Evolutionary conservation across 2,113 vertebrate genomes (phyloP).

Genomic region (Cisticola juncidis): DNA sequence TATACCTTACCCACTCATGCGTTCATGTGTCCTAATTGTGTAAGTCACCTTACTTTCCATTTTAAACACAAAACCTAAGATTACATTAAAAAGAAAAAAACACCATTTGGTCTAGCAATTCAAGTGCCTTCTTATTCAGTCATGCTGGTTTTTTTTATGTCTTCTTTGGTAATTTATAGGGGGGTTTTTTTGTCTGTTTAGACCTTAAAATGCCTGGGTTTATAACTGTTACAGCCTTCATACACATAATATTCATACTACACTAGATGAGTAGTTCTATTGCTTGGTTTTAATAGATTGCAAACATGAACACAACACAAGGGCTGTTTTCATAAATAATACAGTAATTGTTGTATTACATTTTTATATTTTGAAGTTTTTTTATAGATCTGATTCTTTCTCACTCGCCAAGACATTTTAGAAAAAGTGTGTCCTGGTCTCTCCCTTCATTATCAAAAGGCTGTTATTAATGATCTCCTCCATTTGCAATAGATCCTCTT

Average conservation of each 20-base stretch:
- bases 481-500: neutral
- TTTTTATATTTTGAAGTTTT: neutral
- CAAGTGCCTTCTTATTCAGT: neutral
- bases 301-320: neutral
- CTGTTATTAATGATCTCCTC: neutral
- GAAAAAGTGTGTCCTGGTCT: neutral
- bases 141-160: constrained; percentile 24
- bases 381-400: neutral
- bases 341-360: neutral
- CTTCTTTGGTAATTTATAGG: neutral
- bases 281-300: neutral
- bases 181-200: constrained; percentile 5
- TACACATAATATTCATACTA: neutral
- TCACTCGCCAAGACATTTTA: neutral
- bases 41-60: neutral
- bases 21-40: neutral
- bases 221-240: neutral
- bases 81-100: neutral
- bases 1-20: neutral
- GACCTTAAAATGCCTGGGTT: neutral
- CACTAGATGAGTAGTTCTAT: neutral
- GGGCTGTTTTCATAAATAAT: neutral
- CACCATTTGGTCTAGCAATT: neutral
- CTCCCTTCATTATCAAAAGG: neutral
- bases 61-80: neutral